Base-by-base conservation (phyloP, 1,140 invertebrate genomes). In the Heliconius eleuchia region DNA sequence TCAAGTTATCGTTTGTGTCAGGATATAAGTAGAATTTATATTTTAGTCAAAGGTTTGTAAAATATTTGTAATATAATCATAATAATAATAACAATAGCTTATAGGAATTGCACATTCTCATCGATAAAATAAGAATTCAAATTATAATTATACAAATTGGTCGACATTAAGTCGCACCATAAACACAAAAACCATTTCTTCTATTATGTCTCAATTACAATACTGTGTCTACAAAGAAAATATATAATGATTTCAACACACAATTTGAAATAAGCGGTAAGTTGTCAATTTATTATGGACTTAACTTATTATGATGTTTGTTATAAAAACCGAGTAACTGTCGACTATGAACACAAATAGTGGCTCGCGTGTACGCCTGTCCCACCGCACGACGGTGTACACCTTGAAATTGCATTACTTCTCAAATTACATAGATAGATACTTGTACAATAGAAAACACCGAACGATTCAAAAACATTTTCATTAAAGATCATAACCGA, bases 271-370 rank as follows among this genome's bases (percentile, higher is more conserved):
- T 88, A 87, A 87, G 74, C 72, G 87, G 86, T 82, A 87, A 83
- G 74, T 83, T 85, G 86, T 83, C 87, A 83, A 86, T 83, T 89
- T 89, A 91, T 93, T 92, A 91, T 90, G 86, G 87, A 88, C 85
- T 89, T 85, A 86, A 77, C 89, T 92, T 93, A 91, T 92, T 92
- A 92, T 92, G 90, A 86, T 89, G 42, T 86, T 83, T 83, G 82
- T 52, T 52, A 72, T 83, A 86, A 82, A 87, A 88, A 88, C 89
- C 85, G 82, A 90, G 87, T 89, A 87, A 88, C 87, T 89, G 88
- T 90, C 86, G 83, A 85, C 86, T 89, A 89, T 92, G 92, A 93
- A 94, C 92, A 94, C 92, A 94, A 92, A 90, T 89, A 84, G 92
- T 94, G 92, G 92, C 86, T 90, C 84, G 88, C 84, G 86, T 88